Conservation (phyloP, 1,140 invertebrate genomes). For the honey bee (Apis mellifera) region DNA sequence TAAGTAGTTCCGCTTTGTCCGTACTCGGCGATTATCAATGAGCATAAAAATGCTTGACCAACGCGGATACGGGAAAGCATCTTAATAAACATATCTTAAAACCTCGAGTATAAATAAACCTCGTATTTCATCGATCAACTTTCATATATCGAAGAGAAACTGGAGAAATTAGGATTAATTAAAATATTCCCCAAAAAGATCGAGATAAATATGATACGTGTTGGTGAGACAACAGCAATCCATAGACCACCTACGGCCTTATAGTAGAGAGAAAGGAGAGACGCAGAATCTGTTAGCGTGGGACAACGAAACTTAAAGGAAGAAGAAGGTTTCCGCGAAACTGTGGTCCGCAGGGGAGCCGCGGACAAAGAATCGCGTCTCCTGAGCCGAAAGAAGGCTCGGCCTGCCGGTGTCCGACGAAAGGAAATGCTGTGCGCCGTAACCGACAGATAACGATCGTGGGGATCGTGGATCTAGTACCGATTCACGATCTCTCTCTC, state of each 20-base stretch:
- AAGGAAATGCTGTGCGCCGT: slow-evolving; percentile 55
- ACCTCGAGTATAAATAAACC: background rate
- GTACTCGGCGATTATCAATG: no score
- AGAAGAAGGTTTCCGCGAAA: slow-evolving; percentile 59
- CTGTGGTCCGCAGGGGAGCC: slow-evolving; percentile 45
- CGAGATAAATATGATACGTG: background rate
- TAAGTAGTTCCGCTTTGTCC: slow-evolving; percentile 18
- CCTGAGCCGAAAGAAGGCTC: slow-evolving; percentile 22
- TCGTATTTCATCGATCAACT: background rate
- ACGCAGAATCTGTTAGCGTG: background rate
- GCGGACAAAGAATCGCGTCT: slow-evolving; percentile 36
- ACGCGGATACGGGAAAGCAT: background rate
- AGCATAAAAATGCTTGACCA: background rate
- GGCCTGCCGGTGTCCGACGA: slow-evolving; percentile 43
- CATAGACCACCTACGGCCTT: background rate
- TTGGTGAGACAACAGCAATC: background rate
- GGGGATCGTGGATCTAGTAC: slow-evolving; percentile 54
- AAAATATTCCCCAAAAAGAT: background rate
- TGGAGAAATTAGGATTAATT: background rate
- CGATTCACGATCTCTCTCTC: slow-evolving; percentile 38
- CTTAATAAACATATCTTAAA: no score
- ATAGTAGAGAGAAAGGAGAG: background rate
- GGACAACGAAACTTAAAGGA: background rate
- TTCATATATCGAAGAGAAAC: background rate
- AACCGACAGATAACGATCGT: slow-evolving; percentile 54